Evolutionary conservation across 2,888 invertebrate genomes (phyloP).

Genomic region (Pyrrhia umbra): DNA sequence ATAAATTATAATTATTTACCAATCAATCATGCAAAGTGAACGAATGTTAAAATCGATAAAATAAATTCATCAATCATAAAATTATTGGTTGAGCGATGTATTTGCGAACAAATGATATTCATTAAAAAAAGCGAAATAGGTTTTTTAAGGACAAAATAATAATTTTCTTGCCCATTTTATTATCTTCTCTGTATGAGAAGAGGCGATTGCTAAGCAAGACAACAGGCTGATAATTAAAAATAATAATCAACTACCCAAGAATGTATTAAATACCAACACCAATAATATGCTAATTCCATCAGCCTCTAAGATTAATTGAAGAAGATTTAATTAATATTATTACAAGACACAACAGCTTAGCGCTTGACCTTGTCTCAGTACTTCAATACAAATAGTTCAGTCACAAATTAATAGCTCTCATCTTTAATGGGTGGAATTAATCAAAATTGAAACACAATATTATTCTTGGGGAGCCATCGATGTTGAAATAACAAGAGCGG

Average conservation of each 20-base stretch:
- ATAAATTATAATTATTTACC: not conserved
- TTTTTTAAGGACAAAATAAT: not conserved
- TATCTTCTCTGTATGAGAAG: not conserved
- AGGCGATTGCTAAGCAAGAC: too few species aligned
- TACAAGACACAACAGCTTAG: constrained; percentile 16
- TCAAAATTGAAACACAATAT: constrained; percentile 54
- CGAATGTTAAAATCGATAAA: constrained; percentile 9
- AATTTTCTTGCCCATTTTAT: too few species aligned
- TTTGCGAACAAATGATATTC: not conserved
- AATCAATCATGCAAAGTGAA: constrained; percentile 17
- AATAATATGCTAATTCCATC: constrained; percentile 39
- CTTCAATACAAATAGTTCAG: constrained; percentile 43
- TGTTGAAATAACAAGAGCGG: constrained; percentile 37
- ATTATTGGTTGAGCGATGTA: not conserved
- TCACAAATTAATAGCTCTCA: constrained; percentile 39
- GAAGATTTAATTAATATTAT: constrained; percentile 45
- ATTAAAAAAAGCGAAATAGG: not conserved
- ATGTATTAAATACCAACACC: constrained; percentile 4
- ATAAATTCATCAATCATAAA: constrained; percentile 1
- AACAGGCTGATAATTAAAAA: not conserved
- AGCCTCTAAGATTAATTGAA: constrained; percentile 29
- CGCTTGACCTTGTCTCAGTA: constrained; percentile 29
- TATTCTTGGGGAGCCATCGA: constrained; percentile 24
- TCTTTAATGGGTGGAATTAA: constrained; percentile 42
- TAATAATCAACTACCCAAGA: not conserved